A percentile compares a stretch with the other conserved stretches of the same genome.
phyloP scores from a whole-genome alignment of 2,113 vertebrate genomes.

The Formicarius rufipectus region DNA sequence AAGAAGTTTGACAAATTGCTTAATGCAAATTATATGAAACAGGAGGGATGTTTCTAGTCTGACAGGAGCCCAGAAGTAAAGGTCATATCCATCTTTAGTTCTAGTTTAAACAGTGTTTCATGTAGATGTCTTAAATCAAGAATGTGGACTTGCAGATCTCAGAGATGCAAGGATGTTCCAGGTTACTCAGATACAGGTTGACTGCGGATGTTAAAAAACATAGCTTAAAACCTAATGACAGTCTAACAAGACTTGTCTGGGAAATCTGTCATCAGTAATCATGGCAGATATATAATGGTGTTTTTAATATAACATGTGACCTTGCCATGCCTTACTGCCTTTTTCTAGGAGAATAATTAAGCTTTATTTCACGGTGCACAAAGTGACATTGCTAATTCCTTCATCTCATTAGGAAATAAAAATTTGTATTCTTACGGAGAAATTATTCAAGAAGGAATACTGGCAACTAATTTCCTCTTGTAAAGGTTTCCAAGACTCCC shows the following conservation, averaged over 20 bases:
- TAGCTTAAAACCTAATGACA: neutral
- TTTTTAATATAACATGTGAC: neutral
- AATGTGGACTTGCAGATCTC: neutral
- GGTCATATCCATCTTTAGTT: neutral
- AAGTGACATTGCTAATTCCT: neutral
- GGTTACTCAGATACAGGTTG: neutral
- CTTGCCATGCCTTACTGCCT: neutral
- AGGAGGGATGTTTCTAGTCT: neutral
- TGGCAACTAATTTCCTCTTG: neutral
- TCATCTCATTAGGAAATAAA: neutral
- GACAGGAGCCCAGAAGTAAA: neutral
- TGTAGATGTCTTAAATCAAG: neutral
- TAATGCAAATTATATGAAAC: neutral
- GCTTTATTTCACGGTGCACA: neutral
- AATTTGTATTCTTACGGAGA: neutral
- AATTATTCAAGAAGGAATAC: neutral
- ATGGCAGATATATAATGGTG: neutral
- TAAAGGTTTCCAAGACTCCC: neutral
- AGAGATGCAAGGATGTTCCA: neutral
- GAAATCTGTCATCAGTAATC: neutral
- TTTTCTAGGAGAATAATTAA: neutral
- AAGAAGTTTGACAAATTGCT: neutral
- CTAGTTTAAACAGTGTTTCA: neutral
- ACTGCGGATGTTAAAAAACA: neutral
- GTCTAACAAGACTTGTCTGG: neutral